These are phyloP conservation scores for Scleropages formosus DNA, from an alignment of 2,797 vertebrate genomes.

Conservation along the genomic window DNA sequence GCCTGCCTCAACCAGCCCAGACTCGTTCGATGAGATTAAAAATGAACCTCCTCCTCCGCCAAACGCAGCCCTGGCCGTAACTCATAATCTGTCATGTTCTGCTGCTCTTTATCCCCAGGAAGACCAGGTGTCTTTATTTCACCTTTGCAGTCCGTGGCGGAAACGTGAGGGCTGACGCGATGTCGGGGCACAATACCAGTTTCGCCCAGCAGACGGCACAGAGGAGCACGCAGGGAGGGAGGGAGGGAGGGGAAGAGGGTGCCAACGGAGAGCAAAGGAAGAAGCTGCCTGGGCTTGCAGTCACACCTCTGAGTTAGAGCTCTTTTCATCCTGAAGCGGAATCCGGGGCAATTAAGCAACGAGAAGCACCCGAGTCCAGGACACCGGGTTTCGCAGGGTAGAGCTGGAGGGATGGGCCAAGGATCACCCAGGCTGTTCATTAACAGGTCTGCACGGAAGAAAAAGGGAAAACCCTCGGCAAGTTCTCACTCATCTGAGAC, in stretches of 20 bases:
- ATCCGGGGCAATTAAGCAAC: slow-evolving; percentile 2
- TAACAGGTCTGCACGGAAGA: neutral
- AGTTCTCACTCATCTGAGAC: no score
- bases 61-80: neutral
- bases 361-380: neutral
- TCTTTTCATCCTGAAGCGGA: neutral
- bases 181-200: neutral
- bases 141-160: neutral
- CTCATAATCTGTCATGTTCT: neutral
- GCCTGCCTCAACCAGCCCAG: neutral
- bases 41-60: no score
- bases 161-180: neutral
- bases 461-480: no score
- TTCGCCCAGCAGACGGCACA: neutral
- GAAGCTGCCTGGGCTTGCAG: slow-evolving; percentile 19
- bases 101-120: neutral
- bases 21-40: no score
- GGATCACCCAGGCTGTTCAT: neutral
- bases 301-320: slow-evolving; percentile 9
- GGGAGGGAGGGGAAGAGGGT: neutral
- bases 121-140: neutral
- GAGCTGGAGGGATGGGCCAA: no score
- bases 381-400: no score
- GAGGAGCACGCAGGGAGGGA: no score
- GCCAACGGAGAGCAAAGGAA: neutral